Conservation (phyloP, 1,140 invertebrate species). For the Euura saliciscinereae region DNA sequence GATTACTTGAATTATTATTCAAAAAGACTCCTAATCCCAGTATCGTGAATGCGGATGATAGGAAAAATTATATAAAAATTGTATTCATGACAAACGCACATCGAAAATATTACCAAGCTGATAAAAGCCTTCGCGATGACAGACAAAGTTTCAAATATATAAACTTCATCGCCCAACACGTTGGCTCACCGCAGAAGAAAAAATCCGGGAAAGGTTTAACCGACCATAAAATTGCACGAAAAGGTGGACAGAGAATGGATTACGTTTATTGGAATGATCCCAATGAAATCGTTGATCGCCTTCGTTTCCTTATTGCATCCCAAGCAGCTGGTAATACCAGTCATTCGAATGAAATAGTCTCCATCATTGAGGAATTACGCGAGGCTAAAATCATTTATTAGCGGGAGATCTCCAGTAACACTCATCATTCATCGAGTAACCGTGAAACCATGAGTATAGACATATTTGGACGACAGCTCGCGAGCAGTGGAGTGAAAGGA, state of each 20-base stretch:
- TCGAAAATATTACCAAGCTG: background rate
- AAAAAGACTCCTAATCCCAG: background rate
- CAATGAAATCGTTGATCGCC: constrained; percentile 44
- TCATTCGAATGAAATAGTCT: too few relatives aligned
- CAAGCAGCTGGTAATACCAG: constrained; percentile 10
- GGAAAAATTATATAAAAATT: background rate
- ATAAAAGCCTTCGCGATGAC: background rate
- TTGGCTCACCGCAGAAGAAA: background rate
- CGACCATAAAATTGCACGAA: background rate
- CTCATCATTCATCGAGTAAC: background rate
- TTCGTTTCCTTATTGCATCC: constrained; percentile 41
- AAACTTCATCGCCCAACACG: background rate
- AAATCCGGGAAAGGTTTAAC: background rate
- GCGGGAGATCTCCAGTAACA: background rate
- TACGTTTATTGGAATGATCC: constrained; percentile 46
- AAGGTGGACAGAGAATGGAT: constrained; percentile 15
- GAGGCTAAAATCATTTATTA: background rate
- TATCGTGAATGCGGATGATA: background rate
- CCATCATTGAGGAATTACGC: too few relatives aligned
- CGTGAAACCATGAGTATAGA: constrained; percentile 18
- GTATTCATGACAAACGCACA: background rate
- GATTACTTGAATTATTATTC: background rate
- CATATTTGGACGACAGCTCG: constrained; percentile 23
- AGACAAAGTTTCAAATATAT: background rate
- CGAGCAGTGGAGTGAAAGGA: background rate